A percentile compares a stretch with the other conserved stretches of the same genome.
Evolutionary conservation across 2,113 vertebrate species (phyloP).

Genomic region (Chunga burmeisteri): DNA sequence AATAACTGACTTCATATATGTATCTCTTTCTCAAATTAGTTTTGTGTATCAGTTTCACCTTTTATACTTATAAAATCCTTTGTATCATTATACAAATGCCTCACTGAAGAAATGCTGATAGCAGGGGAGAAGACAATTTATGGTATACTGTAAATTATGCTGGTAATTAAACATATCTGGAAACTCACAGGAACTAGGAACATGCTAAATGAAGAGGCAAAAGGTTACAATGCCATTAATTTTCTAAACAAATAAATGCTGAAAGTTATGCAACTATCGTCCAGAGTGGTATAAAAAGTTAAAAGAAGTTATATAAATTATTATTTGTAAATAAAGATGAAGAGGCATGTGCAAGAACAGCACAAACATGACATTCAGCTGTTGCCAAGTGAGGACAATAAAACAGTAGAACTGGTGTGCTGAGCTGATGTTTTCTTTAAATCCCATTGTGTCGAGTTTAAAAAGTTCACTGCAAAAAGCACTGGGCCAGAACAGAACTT

Average conservation of each 20-base stretch:
- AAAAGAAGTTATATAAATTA: not conserved
- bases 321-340: not conserved
- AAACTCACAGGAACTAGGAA: not conserved
- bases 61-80: not conserved
- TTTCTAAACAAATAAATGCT: not conserved
- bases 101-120: not conserved
- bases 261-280: not conserved
- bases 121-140: not conserved
- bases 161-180: not conserved
- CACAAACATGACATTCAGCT: conserved; percentile 23
- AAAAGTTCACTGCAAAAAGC: conserved; percentile 30
- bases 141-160: not conserved
- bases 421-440: conserved; percentile 31
- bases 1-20: not conserved
- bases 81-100: not conserved
- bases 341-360: conserved; percentile 16
- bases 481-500: not conserved
- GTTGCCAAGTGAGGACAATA: conserved; percentile 17
- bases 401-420: not conserved
- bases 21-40: not conserved
- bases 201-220: not conserved
- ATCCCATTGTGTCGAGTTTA: not conserved
- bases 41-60: not conserved
- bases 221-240: not conserved
- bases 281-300: not conserved